phyloP scores from a whole-genome alignment of 2,113 vertebrate genomes.

The Ginglymostoma cirratum region DNA sequence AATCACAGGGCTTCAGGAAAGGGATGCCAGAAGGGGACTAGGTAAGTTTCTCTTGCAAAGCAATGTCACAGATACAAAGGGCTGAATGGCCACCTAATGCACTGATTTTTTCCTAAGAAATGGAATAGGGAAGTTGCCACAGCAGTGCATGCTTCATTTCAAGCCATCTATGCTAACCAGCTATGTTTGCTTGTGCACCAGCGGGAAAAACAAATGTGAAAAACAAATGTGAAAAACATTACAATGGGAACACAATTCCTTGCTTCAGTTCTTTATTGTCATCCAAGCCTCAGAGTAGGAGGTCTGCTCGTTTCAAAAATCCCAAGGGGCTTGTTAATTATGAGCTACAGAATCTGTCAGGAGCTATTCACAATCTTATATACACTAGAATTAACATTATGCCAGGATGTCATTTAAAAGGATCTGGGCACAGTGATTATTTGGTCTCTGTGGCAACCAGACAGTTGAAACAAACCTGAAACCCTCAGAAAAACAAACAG shows the following conservation, averaged over 20 bases:
- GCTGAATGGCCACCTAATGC: neutral
- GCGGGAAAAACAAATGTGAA: neutral
- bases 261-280: neutral
- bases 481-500: neutral
- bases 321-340: neutral
- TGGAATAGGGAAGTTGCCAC: neutral
- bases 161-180: neutral
- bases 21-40: neutral
- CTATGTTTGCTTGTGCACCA: neutral
- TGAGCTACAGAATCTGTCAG: neutral
- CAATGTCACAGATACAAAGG: neutral
- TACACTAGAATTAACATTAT: neutral
- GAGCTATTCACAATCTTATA: neutral
- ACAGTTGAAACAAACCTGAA: neutral
- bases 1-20: neutral
- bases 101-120: neutral
- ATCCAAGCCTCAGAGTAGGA: neutral
- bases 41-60: neutral
- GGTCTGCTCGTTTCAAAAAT: neutral
- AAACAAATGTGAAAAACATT: neutral
- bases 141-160: neutral
- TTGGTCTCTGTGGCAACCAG: constrained; percentile 19
- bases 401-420: neutral
- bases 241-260: neutral
- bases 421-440: constrained; percentile 22